Evolutionary conservation across 2,113 vertebrate genomes (phyloP), one percentile per base, ranked within the genome.

Genomic region (Odontesthes bonariensis): DNA sequence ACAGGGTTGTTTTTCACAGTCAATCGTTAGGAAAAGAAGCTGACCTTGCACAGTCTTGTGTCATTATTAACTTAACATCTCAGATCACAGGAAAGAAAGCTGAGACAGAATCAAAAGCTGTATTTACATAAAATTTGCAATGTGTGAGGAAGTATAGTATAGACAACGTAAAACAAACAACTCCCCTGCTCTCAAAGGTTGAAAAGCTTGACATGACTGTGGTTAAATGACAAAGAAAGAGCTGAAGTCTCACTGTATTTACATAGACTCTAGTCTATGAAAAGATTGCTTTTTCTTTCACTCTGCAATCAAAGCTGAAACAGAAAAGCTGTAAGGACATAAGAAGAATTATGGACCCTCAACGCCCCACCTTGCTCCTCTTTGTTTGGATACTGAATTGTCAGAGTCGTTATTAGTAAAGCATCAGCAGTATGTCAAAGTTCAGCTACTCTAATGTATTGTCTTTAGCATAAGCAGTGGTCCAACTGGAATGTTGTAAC

Each of bases 1-100:
- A 44, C 1, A 11, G 12, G 54, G 44, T 73, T 66, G 66, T 81
- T 87, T 77, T 81, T 73, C 42, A 61, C 22, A n/a, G 23, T 59
- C 53, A n/a, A 32, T 81, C 14, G 19, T 81, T 57, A 12, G 32
- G 19, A 32, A 64, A 79, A 67, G 13, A 31, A 52, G 81, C 84
- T 88, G 81, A 83, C 55, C 63, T 8, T 8, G 73, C 80, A 20
- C 13, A 12, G 51, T 14, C 59, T 46, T 22, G 46, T 72, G 8
- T 85, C 80, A 73, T 85, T 81, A 86, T 81, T 79, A 88, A 83
- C 77, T 56, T 22, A 69, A 46, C 69, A 59, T 59, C 23, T 63
- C 44, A 58, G 71, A 73, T 88, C 79, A 69, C 65, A 54, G 54
- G 23, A 60, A 44, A 68, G 54, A 46, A 59, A 52, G 20, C 66